Base-by-base conservation (phyloP, 2,797 vertebrate genomes). In the Scomberomorus guttatus region DNA sequence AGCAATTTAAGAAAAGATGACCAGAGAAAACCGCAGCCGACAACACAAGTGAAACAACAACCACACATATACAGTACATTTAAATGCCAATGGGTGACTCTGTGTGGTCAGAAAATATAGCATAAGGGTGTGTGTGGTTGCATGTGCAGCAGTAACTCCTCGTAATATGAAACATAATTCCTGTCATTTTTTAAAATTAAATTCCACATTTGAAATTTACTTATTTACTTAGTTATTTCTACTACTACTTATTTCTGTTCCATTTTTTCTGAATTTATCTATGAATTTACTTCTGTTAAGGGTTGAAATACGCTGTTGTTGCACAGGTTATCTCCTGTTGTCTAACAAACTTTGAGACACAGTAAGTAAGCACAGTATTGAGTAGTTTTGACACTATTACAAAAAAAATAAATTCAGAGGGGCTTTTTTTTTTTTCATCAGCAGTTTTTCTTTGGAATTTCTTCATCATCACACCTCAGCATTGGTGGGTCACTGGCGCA, bases 1-100 rank as follows among this genome's bases (percentile, higher is more conserved):
- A 90, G 75, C 66, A 74, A 86, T 72, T 73, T 79, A 63, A 61
- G 55, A 75, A 65, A 69, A 65, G n/a, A 73, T 77, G 77, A 78
- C 72, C 71, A 59, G 55, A 22, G 54, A 25, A 62, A 62, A 75
- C 48, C 59, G 56, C 55, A 56, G 46, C 56, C 64, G 75, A 76
- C 70, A 86, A 72, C 66, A 78, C 48, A 51, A 57, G 64, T 55
- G 57, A 81, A 72, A 63, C 58, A 66, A 29, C 63, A 73, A 48
- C 65, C 44, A 63, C 42, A 55, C 2, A 52, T 25, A 20, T 12
- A 60, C 27, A 42, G 46, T 34, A 52, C 2, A 64, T 82, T 66
- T 65, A 14, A 67, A 55, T 56, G 22, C 17, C 24, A 32, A 44
- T n/a, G 15, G 46, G 56, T 18, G 64, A 62, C 71, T 42, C 20